A percentile compares a stretch with the other conserved stretches of the same genome.
phyloP scores from a whole-genome alignment of 2,797 vertebrate species.

The Pagetopsis macropterus region DNA sequence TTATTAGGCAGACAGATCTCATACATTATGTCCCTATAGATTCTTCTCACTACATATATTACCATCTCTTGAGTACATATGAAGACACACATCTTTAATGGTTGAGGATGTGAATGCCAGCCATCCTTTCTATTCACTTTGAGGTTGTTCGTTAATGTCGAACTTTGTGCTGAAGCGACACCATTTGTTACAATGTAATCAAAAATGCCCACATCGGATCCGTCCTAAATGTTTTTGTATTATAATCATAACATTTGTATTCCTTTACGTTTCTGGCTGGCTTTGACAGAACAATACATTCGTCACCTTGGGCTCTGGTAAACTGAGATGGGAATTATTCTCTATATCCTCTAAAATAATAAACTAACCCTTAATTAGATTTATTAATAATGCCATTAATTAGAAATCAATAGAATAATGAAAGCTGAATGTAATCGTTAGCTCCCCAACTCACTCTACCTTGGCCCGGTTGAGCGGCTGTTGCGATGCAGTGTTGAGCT shows the following conservation, averaged over 20 bases:
- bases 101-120: neutral
- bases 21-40: neutral
- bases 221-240: neutral
- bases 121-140: neutral
- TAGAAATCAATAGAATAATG: neutral
- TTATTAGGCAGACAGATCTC: neutral
- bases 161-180: neutral
- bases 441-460: slow-evolving; percentile 20
- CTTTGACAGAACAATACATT: neutral
- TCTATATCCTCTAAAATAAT: neutral
- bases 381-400: too few species aligned
- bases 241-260: neutral
- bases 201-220: neutral
- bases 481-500: slow-evolving; percentile 50
- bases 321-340: neutral
- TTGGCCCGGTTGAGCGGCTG: slow-evolving; percentile 10
- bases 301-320: neutral
- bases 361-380: too few species aligned
- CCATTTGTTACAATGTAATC: neutral
- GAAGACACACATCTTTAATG: neutral
- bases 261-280: neutral
- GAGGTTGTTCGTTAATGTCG: neutral
- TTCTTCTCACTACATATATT: neutral
- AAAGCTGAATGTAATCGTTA: neutral
- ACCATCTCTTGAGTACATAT: neutral